Base-by-base conservation (phyloP, 2,888 invertebrate species). In the Spodoptera picta region DNA sequence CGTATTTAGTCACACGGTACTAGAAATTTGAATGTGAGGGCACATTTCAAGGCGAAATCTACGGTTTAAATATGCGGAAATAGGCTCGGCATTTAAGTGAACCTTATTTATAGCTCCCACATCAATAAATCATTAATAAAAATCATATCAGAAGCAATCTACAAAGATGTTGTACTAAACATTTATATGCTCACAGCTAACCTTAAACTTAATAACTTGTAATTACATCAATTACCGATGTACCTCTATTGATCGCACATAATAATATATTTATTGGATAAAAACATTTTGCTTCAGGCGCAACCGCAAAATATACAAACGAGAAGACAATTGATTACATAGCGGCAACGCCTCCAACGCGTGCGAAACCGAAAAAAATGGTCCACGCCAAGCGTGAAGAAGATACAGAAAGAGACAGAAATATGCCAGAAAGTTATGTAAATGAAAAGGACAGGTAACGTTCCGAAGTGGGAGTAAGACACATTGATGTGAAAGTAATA, bases 291-390 rank as follows among this genome's bases (percentile, higher is more conserved):
- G 77, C 82, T 69, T 65, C 61, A 75, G 80, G 82, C 82, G 71
- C 60, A 65, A 63, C 73, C 66, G 60, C 73, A 75, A 68, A 73
- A 77, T 73, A 84, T 84, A 86, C 83, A 85, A 84, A 80, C 81
- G 76, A 84, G 82, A 87, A 90, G 87, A 92, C 90, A 90, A 92
- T 90, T 83, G 87, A 90, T 92, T 92, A 92, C 88, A 86, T 86
- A 79, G 84, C 60, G 79, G 85, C 69, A 81, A 88, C 89, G 87
- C 90, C 90, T 86, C 83, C 85, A 82, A 78, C 89, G 90, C 91
- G 90, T 90, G 91, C 90, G 89, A 88, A 90, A 83, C 84, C 81
- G 82, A 89, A 92, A 90, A 27, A 91, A 92, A 89, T 87, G 83
- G 83, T 87, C 84, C 87, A 80, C 56, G 73, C 79, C 80, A 85